Evolutionary conservation across 2,888 invertebrate species (phyloP), one percentile per base, ranked within the genome.

Genomic region (Netelia melanura): DNA sequence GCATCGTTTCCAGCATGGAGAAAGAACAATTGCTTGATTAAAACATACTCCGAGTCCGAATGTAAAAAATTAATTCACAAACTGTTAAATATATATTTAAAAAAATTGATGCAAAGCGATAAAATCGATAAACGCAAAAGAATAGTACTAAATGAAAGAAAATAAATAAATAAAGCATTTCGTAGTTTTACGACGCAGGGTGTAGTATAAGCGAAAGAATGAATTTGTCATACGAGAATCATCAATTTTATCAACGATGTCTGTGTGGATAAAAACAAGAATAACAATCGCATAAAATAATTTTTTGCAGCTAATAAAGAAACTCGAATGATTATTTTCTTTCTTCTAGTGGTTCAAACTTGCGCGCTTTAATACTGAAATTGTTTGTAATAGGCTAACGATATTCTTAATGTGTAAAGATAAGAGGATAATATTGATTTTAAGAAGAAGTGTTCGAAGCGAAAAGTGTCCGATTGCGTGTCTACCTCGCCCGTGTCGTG

Each of bases 401-500:
- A 62, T 78, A 70, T 61, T 48, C 48, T 80, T 80, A 76, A 67
- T 74, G 58, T 58, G 44, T 48, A 67, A 74, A 64, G n/a, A 58
- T 54, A 75, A 67, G 44, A 25, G n/a, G 64, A 61, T 74, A 44
- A 79, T 70, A 30, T 44, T 70, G 30, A 30, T 58, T 21, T 21
- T 25, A 67, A 61, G 9, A 25, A 25, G 30, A n/a, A 61, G 56
- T 65, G n/a, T 21, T 21, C 21, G 21, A 21, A 21, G 21, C 67
- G 48, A 82, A 52, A 54, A 70, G 62, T 64, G 75, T 79, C 74
- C 68, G 75, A 80, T 76, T 71, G 84, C 75, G 74, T 70, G 83
- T 83, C 83, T 75, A 83, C 74, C 79, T 83, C 83, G 75, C 70
- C 70, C 44, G 54, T 56, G 64, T 56, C 68, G 68, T 79, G 38